Evolutionary conservation across 2,113 vertebrate genomes (phyloP), one percentile per base, ranked within the genome.

Genomic region (Puntigrus tetrazona): DNA sequence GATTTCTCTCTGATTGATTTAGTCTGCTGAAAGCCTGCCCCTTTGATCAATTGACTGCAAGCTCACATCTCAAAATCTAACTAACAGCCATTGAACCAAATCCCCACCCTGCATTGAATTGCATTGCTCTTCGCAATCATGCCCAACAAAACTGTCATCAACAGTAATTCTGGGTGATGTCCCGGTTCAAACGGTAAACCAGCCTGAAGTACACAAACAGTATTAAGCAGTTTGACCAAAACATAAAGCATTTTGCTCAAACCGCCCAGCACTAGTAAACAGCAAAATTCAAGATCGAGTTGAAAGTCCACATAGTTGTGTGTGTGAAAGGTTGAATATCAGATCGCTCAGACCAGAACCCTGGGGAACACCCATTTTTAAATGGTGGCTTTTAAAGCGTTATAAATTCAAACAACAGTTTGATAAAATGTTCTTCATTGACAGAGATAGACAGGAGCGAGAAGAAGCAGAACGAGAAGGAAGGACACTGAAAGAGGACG

Each of bases 391-490:
- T 57, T 38, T 38, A 31, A 76, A 76, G 6, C 36, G 6, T 47
- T 47, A 2, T 14, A 55, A 36, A 55, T 34, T 20, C 29, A 57
- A 25, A 27, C 16, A 59, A 13, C 16, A 27, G 50, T 43, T 38
- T 75, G 4, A 69, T 36, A 1, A 55, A 3, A 72, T 59, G 0
- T 83, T 59, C 11, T 52, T 45, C 16, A 36, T n/a, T 36, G 36
- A 52, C 89, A 96, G 95, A 89, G 94, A 94, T 14, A 90, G 92
- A 80, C 92, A 91, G 90, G 96, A 97, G 85, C 91, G 65, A 55
- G 95, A 97, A 70, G 95, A 95, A 87, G 93, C 92, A 0, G 94
- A 95, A 47, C 87, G 84, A 3, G 92, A 95, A 88, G 96, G 94
- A 70, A 87, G 88, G 82, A 87, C 45, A 11, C 25, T 84, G 80